A percentile compares a stretch with the other conserved stretches of the same genome.
Conservation (phyloP, 1,140 invertebrate species). For the Lysiphlebus fabarum region DNA sequence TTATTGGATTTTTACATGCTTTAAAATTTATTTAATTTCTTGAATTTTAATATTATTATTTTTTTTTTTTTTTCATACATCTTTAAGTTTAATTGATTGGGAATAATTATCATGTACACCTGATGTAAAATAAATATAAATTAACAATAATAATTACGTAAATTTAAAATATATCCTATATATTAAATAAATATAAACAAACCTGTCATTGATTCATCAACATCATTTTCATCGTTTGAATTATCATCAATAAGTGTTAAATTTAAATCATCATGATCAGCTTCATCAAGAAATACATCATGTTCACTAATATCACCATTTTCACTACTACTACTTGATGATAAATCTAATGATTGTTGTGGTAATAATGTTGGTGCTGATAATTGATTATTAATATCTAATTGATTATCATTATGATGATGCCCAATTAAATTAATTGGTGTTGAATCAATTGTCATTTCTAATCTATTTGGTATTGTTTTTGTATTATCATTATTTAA, state of each 20-base stretch:
- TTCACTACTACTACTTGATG: slow-evolving; percentile 53
- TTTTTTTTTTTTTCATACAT: no score
- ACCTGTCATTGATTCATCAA: slow-evolving; percentile 83
- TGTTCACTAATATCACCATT: slow-evolving; percentile 64
- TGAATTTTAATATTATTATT: background rate
- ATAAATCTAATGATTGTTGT: slow-evolving; percentile 42
- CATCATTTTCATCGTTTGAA: slow-evolving; percentile 76
- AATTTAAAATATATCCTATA: no score
- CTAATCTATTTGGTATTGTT: no score
- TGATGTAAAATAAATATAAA: no score
- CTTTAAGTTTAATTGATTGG: no score
- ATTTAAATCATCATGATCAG: slow-evolving; percentile 50
- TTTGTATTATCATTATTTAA: no score
- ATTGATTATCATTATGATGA: no score
- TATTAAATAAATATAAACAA: slow-evolving; percentile 9
- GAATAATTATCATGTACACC: no score
- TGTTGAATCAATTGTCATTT: no score
- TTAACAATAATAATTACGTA: no score
- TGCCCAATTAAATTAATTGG: no score
- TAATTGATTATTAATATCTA: slow-evolving; percentile 31
- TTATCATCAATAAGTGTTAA: slow-evolving; percentile 55
- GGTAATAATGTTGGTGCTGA: slow-evolving; percentile 37
- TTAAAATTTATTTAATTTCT: background rate
- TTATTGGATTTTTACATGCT: background rate
- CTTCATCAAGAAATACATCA: slow-evolving; percentile 62